phyloP scores from a whole-genome alignment of 1,140 invertebrate species.

The Potamilus streckersoni region DNA sequence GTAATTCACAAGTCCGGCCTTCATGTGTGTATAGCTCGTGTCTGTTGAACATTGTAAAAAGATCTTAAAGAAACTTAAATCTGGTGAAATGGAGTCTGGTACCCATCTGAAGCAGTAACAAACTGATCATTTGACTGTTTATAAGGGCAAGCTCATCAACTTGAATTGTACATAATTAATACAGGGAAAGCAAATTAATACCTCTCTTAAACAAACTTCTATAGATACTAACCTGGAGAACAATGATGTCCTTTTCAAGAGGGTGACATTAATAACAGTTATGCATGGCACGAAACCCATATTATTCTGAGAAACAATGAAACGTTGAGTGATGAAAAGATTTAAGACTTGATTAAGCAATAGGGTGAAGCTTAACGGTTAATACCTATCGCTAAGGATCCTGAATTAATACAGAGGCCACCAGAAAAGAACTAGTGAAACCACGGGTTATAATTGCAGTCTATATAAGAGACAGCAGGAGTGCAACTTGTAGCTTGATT shows the following conservation, averaged over 20 bases:
- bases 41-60: too few species aligned
- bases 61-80: too few species aligned
- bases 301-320: not conserved
- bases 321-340: not conserved
- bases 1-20: too few species aligned
- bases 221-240: not conserved
- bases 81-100: too few species aligned
- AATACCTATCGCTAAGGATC: not conserved
- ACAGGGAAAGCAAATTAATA: too few species aligned
- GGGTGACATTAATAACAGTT: not conserved
- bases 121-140: too few species aligned
- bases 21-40: too few species aligned
- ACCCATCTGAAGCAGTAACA: too few species aligned
- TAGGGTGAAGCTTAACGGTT: not conserved
- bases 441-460: not conserved
- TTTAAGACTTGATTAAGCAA: not conserved
- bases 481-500: not conserved
- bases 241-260: not conserved
- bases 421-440: not conserved
- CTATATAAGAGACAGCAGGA: slow-evolving; percentile 1
- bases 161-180: accelerated
- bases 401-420: not conserved
- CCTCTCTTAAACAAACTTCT: too few species aligned
- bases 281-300: slow-evolving; percentile 1
- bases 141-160: too few species aligned